A percentile compares a stretch with the other conserved stretches of the same genome.
Evolutionary conservation across 1,140 invertebrate genomes (phyloP).

Genomic region (Ceratosolen solmsi): DNA sequence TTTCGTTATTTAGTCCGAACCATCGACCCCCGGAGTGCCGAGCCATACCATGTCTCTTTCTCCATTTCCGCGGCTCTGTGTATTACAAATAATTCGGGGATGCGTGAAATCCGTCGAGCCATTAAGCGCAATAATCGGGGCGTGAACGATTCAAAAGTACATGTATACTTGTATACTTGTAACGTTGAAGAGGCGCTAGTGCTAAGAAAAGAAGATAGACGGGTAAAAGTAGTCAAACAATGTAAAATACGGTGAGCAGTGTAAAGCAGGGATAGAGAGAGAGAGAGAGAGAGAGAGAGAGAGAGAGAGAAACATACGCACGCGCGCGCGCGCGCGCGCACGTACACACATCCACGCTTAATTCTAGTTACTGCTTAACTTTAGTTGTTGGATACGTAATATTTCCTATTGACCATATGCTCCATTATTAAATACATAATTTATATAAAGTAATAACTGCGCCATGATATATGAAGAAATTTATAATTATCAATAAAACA

Average conservation of each 20-base stretch:
- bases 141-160: constrained; percentile 63
- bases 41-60: constrained; percentile 48
- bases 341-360: too few relatives aligned
- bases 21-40: constrained; percentile 47
- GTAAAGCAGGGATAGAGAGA: neutral
- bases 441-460: neutral
- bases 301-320: neutral
- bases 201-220: constrained; percentile 25
- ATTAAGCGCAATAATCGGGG: constrained; percentile 69
- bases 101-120: constrained; percentile 68
- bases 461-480: neutral
- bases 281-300: neutral
- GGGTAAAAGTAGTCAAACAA: constrained; percentile 11
- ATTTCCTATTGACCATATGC: neutral
- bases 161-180: neutral
- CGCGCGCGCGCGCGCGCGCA: too few relatives aligned
- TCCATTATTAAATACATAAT: neutral
- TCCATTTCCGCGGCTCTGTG: constrained; percentile 38
- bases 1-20: constrained; percentile 5
- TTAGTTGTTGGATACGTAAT: neutral
- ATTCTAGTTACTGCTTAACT: too few relatives aligned
- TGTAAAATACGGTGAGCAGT: neutral
- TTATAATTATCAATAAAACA: neutral
- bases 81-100: constrained; percentile 69
- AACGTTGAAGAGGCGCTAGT: neutral